Conservation (phyloP, 1,140 invertebrate species). For the Drosophila pruinosa region DNA sequence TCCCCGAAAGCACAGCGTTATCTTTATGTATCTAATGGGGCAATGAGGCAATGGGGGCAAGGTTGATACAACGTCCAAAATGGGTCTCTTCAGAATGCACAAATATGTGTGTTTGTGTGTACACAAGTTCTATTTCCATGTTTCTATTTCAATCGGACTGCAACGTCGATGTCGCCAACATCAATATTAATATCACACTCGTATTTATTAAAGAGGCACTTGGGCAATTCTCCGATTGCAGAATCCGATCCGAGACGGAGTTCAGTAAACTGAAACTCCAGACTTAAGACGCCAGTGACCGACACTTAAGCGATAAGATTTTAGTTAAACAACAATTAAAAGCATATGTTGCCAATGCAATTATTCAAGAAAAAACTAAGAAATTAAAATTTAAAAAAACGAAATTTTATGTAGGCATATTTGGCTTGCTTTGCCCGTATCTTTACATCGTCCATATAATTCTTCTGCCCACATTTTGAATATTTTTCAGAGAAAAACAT, state of each 20-base stretch:
- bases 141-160: conserved; percentile 3
- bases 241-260: background rate
- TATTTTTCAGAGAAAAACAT: too few relatives aligned
- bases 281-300: background rate
- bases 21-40: conserved; percentile 54
- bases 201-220: background rate
- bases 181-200: background rate
- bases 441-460: too few relatives aligned
- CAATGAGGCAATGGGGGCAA: conserved; percentile 60
- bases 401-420: too few relatives aligned
- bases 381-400: too few relatives aligned
- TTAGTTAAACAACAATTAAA: too few relatives aligned
- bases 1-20: conserved; percentile 34
- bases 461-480: too few relatives aligned
- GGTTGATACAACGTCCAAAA: conserved; percentile 60
- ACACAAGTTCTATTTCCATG: conserved; percentile 22
- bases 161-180: background rate
- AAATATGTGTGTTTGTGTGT: conserved; percentile 11
- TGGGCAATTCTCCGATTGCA: conserved; percentile 3
- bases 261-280: conserved; percentile 4
- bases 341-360: too few relatives aligned
- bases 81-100: conserved; percentile 39
- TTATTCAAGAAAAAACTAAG: too few relatives aligned
- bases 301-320: background rate
- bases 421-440: too few relatives aligned